Evolutionary conservation across 2,113 vertebrate genomes (phyloP).

Genomic region (Cyprichromis sp.): DNA sequence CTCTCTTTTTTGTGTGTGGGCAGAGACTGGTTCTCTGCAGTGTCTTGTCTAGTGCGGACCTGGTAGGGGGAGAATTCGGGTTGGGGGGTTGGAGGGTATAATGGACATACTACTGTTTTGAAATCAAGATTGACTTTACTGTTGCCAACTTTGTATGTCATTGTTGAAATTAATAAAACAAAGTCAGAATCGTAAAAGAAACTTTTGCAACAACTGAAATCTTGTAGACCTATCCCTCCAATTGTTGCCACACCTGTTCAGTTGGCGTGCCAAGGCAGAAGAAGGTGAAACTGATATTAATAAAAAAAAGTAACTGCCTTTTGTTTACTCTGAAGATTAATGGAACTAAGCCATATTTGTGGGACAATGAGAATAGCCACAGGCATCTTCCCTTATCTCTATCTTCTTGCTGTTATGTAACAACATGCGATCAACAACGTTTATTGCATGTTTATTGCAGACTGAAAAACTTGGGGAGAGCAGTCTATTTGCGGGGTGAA

Average conservation of each 20-base stretch:
- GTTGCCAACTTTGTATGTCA: too few relatives aligned
- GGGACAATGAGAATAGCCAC: neutral
- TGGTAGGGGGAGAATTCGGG: too few relatives aligned
- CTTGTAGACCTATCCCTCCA: neutral
- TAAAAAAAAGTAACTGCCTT: neutral
- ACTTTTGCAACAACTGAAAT: neutral
- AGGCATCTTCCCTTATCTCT: neutral
- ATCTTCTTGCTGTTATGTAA: neutral
- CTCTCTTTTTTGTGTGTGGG: too few relatives aligned
- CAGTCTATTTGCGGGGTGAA: accelerated
- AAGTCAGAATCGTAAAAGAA: neutral
- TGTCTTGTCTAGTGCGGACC: too few relatives aligned
- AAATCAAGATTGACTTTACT: too few relatives aligned
- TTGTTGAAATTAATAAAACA: too few relatives aligned
- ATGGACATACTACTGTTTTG: too few relatives aligned
- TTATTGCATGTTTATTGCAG: neutral
- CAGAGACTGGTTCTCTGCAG: too few relatives aligned
- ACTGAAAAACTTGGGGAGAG: neutral
- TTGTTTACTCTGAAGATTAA: neutral
- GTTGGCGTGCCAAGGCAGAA: neutral
- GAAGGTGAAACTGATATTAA: neutral
- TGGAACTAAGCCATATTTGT: neutral
- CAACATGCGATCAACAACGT: neutral
- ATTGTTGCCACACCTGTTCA: neutral
- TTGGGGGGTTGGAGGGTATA: too few relatives aligned